Evolutionary conservation across 2,888 invertebrate genomes (phyloP), one percentile per base, ranked within the genome.

Genomic region (Heliconius sara): DNA sequence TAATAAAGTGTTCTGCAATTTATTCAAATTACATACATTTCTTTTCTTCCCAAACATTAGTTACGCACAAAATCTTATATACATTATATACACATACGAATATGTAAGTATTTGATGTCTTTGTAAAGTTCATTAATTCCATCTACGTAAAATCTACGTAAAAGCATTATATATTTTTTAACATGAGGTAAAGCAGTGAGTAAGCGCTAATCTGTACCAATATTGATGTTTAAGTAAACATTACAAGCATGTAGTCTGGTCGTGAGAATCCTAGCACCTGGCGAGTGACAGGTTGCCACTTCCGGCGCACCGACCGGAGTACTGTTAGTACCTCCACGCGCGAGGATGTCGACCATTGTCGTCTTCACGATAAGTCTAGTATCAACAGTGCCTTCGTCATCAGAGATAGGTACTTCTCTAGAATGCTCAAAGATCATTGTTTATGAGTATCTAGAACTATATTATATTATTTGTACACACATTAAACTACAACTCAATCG

Each of bases 221-320:
- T 71, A 47, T 19, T 65, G 65, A 72, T 72, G 25, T 67, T 66
- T n/a, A 67, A 57, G 74, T 78, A 74, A 70, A 74, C 66, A 74
- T 78, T 57, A 67, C 63, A 66, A 73, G 68, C 63, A 25, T 66
- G 66, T 22, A 74, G 68, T 68, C 52, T 80, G 77, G 30, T 80
- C 73, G 80, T 80, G 80, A 80, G 81, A 81, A 74, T 75, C 73
- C 77, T 81, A 74, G 79, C 81, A 79, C 81, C 81, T 75, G 81
- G 25, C 57, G 30, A 72, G 43, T 68, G 39, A 30, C 77, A 66
- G 79, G 68, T 60, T 70, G 77, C 68, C 34, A 80, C 57, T 68
- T 80, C 80, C 80, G 80, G 80, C 67, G 30, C 57, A 68, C 60
- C n/a, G 43, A 12, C 34, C 76, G n/a, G 39, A 43, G 73, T 74